Evolutionary conservation across 2,797 vertebrate genomes (phyloP).

Genomic region (Pseudomugil tenellus): DNA sequence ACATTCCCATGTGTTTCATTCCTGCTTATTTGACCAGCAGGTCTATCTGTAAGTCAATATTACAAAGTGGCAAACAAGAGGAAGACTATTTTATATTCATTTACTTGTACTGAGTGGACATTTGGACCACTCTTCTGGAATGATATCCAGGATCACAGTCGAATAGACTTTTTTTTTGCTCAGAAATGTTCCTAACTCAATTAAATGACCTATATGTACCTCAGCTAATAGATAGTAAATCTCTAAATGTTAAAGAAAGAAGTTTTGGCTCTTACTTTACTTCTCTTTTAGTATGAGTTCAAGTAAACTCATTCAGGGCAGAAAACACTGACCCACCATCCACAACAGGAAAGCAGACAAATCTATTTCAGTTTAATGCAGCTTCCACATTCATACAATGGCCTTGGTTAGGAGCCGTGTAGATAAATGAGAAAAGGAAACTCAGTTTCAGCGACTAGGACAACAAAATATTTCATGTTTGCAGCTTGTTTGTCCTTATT

Average conservation of each 20-base stretch:
- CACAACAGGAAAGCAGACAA: neutral
- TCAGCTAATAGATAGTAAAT: neutral
- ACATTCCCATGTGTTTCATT: neutral
- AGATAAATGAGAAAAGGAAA: neutral
- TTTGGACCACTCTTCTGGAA: neutral
- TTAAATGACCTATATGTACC: neutral
- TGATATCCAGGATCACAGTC: neutral
- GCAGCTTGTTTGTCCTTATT: neutral
- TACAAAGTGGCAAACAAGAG: no score
- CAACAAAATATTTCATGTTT: neutral
- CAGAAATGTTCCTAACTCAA: neutral
- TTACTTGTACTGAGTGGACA: neutral
- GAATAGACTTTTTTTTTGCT: neutral
- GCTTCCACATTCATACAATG: neutral
- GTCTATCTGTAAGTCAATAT: neutral
- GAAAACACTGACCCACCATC: neutral
- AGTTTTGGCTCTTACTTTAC: neutral
- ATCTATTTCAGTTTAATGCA: no score
- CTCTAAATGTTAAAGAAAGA: neutral
- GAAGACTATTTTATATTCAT: neutral
- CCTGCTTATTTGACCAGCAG: no score
- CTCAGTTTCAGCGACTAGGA: no score
- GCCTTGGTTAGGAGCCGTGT: neutral
- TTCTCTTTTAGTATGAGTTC: neutral
- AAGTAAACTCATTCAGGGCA: no score